These are phyloP conservation scores for Esperia sulphurella DNA, from an alignment of 2,888 invertebrate species.

Conservation along the genomic window DNA sequence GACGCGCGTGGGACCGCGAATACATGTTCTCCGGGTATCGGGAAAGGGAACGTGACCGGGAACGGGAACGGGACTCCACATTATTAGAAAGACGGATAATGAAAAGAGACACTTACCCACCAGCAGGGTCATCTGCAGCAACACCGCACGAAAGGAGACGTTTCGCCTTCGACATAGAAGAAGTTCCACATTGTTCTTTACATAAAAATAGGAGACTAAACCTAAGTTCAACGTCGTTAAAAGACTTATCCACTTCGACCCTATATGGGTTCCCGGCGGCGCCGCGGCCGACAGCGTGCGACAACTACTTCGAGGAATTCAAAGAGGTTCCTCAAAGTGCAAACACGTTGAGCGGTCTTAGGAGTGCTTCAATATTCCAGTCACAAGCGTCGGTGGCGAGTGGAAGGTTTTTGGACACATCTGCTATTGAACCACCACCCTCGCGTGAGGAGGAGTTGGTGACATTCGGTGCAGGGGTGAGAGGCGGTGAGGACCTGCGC, in stretches of 20 bases:
- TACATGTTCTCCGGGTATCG: constrained; percentile 71
- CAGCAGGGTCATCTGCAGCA: constrained; percentile 61
- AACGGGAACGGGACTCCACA: constrained; percentile 67
- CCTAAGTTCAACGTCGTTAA: constrained; percentile 77
- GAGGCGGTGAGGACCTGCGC: constrained; percentile 45
- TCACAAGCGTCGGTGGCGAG: constrained; percentile 82
- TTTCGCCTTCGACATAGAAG: constrained; percentile 83
- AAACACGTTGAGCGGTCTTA: constrained; percentile 65
- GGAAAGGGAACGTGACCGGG: constrained; percentile 50
- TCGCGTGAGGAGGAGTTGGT: constrained; percentile 84
- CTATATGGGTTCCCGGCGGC: constrained; percentile 83
- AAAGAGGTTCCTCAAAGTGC: constrained; percentile 77
- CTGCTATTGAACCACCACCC: constrained; percentile 81
- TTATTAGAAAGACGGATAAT: constrained; percentile 65
- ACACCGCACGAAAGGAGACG: constrained; percentile 78
- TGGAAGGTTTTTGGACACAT: constrained; percentile 83
- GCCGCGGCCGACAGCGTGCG: constrained; percentile 81
- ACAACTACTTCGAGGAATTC: constrained; percentile 78
- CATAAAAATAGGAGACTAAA: constrained; percentile 75
- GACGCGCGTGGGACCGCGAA: constrained; percentile 72
- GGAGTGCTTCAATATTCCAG: constrained; percentile 73
- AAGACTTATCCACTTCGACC: constrained; percentile 77
- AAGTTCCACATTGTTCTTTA: constrained; percentile 76
- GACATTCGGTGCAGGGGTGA: constrained; percentile 83
- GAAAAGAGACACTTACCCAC: constrained; percentile 70